These are phyloP conservation scores for Drosophila nr. fundita DNA, from an alignment of 2,888 invertebrate species.

Conservation along the genomic window DNA sequence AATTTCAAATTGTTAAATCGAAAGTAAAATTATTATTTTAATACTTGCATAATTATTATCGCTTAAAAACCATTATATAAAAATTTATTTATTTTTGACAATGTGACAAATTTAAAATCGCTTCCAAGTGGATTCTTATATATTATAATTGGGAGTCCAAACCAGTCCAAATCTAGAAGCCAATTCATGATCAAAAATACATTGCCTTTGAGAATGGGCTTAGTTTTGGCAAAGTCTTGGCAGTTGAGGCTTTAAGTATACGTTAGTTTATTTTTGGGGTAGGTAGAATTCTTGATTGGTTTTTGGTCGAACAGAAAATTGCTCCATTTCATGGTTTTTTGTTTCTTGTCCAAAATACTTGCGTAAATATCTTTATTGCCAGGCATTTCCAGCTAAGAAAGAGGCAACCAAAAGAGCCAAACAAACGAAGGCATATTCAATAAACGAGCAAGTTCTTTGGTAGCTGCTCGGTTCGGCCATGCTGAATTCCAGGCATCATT, in stretches of 20 bases:
- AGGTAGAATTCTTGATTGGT: conserved; percentile 32
- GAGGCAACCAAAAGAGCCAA: conserved; percentile 10
- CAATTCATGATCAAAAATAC: background rate
- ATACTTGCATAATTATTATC: background rate
- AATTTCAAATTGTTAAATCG: background rate
- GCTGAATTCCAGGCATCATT: conserved; percentile 82
- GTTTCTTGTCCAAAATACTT: conserved; percentile 50
- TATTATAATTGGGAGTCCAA: too few relatives aligned
- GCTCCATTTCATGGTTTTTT: conserved; percentile 65
- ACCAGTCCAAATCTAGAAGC: too few relatives aligned
- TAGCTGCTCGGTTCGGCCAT: conserved; percentile 72
- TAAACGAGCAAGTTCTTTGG: conserved; percentile 53
- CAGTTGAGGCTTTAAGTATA: conserved; percentile 9
- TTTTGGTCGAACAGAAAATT: conserved; percentile 54
- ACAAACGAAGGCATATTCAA: conserved; percentile 50
- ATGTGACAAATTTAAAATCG: background rate
- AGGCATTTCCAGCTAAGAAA: conserved; percentile 43
- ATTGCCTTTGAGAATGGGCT: background rate
- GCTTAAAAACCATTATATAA: too few relatives aligned
- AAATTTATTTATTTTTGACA: background rate
- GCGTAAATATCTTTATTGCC: conserved; percentile 77
- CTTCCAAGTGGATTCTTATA: background rate
- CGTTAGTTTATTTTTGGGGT: conserved; percentile 2
- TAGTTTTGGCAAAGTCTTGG: background rate
- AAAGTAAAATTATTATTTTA: background rate